Base-by-base conservation (phyloP, 2,888 invertebrate genomes). In the Tanaodytes sp. region DNA sequence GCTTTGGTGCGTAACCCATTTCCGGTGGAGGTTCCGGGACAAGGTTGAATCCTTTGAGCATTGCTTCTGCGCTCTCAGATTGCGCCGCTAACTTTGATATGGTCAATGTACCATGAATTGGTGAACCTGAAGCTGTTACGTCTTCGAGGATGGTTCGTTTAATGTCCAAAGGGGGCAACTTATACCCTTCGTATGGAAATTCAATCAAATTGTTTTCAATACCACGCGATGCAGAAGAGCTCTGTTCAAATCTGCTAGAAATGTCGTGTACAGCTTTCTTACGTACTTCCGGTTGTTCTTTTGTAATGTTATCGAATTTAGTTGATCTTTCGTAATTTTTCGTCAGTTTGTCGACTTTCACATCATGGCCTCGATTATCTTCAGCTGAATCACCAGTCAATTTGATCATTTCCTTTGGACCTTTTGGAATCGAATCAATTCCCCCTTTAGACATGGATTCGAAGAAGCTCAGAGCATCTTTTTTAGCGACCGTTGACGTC, bases 21-120 rank as follows among this genome's bases (percentile, higher is more conserved):
- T 91, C 90, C 30, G 91, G 91, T 8, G 91, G 91, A n/a, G 91
- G 89, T 75, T 91, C 92, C 0, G 91, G 91, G 55, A 88, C 86
- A 1, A 91, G 80, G 77, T 87, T 87, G 45, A 90, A 86, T 62
- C 88, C 86, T 77, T 87, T 77, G 75, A 84, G 68, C 76, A 81
- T 76, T 8, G 80, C 77, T 67, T 85, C 84, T 1, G 80, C 79
- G 45, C 80, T 70, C 57, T 83, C 82, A 0, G 81, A 81, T 51
- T 82, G 82, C 12, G 80, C 80, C 36, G 80, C 80, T 15, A 82
- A 59, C 58, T 80, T 80, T 0, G 82, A 83, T 48, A 80, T 81
- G 1, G 76, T 81, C 30, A 81, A 31, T 4, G 81, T 79, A 0
- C 81, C 80, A 57, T 83, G 82, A 30, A 83, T 77, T 2, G 83